A percentile compares a stretch with the other conserved stretches of the same genome.
phyloP scores from a whole-genome alignment of 2,113 vertebrate species.

The Pachycephala philippinensis region DNA sequence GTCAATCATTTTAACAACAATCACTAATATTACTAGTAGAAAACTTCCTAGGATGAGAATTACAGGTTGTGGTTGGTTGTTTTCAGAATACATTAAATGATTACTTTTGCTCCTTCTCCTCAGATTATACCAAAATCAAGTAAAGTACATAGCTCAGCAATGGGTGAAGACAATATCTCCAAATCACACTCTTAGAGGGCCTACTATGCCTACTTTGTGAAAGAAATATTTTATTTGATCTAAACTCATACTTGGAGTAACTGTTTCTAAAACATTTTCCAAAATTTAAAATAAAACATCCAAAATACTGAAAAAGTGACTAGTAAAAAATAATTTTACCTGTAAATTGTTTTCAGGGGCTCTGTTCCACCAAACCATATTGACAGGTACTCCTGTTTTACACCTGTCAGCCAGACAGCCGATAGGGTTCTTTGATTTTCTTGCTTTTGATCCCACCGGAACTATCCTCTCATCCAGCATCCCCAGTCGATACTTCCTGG shows the following conservation, averaged over 20 bases:
- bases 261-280: not conserved
- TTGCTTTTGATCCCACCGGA: slow-evolving; percentile 81
- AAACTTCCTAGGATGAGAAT: not conserved
- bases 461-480: slow-evolving; percentile 84
- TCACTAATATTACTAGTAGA: not conserved
- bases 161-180: not conserved
- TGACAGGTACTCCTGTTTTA: slow-evolving; percentile 82
- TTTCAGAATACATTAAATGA: not conserved
- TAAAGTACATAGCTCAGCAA: not conserved
- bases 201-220: not conserved
- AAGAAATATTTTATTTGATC: not conserved
- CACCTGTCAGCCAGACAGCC: slow-evolving; percentile 83
- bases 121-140: not conserved
- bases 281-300: slow-evolving; percentile 59
- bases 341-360: slow-evolving; percentile 84
- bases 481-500: slow-evolving; percentile 82
- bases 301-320: slow-evolving; percentile 64
- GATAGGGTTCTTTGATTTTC: slow-evolving; percentile 81
- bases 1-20: not conserved
- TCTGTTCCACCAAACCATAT: slow-evolving; percentile 86
- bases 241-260: not conserved
- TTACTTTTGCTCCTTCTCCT: not conserved
- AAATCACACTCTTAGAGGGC: not conserved
- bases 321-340: slow-evolving; percentile 78
- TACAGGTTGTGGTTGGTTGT: not conserved